Percentiles rank a stretch among this genome's conserved stretches.
These are phyloP conservation scores for Xanthia icteritia DNA, from an alignment of 2,888 invertebrate species.

Conservation along the genomic window DNA sequence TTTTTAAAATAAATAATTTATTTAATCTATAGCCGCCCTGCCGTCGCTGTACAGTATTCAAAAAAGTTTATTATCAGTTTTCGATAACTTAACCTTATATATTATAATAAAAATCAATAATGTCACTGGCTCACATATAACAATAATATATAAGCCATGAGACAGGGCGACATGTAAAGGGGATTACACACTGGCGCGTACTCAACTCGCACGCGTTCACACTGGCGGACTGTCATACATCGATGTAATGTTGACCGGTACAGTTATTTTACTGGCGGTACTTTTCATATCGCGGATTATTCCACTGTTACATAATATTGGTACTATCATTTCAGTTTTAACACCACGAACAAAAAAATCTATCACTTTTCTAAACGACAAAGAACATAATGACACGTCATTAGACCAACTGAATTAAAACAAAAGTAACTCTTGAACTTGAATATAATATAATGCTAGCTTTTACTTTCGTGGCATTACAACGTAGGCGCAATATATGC, in stretches of 20 bases:
- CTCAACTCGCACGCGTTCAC: slow-evolving; percentile 13
- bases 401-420: slow-evolving; percentile 17
- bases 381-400: slow-evolving; percentile 25
- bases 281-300: not conserved
- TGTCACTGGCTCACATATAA: slow-evolving; percentile 37
- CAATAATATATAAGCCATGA: slow-evolving; percentile 22
- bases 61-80: slow-evolving; percentile 53
- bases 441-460: not conserved
- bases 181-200: slow-evolving; percentile 34
- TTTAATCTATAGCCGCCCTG: slow-evolving; percentile 71
- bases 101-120: slow-evolving; percentile 46
- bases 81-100: slow-evolving; percentile 53
- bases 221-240: slow-evolving; percentile 34
- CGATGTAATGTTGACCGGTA: slow-evolving; percentile 5
- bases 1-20: slow-evolving; percentile 77
- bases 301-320: not conserved
- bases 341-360: slow-evolving; percentile 11
- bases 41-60: slow-evolving; percentile 49
- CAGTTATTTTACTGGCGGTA: not conserved
- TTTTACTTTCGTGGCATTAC: slow-evolving; percentile 28
- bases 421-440: not conserved
- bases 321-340: not conserved
- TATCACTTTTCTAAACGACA: slow-evolving; percentile 12
- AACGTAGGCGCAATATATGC: not conserved
- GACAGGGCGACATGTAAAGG: slow-evolving; percentile 55